These are phyloP conservation scores for Pungitius pungitius DNA, from an alignment of 2,113 vertebrate species.

Conservation along the genomic window DNA sequence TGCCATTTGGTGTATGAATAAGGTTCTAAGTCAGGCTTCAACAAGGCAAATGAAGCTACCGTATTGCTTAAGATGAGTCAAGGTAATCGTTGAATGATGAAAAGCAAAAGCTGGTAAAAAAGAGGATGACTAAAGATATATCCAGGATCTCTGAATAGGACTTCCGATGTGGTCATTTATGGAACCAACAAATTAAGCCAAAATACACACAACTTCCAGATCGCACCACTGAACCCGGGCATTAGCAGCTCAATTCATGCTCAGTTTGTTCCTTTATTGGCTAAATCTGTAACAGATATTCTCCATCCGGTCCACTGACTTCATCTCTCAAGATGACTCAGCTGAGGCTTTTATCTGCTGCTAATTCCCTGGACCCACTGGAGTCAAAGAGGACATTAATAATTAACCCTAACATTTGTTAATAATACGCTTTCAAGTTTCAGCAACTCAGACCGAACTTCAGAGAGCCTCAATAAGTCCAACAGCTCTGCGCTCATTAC, in stretches of 20 bases:
- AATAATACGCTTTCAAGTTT: constrained; percentile 39
- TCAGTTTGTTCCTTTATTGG: constrained; percentile 13
- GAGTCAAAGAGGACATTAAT: constrained; percentile 55
- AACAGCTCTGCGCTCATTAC: not conserved
- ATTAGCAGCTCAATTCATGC: constrained; percentile 10
- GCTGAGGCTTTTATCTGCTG: constrained; percentile 50
- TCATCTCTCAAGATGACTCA: constrained; percentile 44
- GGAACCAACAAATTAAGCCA: not conserved
- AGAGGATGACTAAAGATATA: constrained; percentile 36
- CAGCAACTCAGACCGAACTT: constrained; percentile 21
- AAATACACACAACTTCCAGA: not conserved
- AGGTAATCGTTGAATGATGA: constrained; percentile 19
- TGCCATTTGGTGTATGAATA: not conserved
- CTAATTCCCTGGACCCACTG: constrained; percentile 35
- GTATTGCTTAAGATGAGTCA: constrained; percentile 32
- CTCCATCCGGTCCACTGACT: not conserved
- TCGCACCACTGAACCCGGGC: not conserved
- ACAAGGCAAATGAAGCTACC: constrained; percentile 22
- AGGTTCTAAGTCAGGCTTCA: constrained; percentile 6
- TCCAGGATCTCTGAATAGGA: constrained; percentile 45
- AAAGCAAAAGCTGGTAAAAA: constrained; percentile 19
- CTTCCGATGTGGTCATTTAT: constrained; percentile 10
- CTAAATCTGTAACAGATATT: constrained; percentile 21
- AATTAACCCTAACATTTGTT: constrained; percentile 61
- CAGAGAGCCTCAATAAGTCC: constrained; percentile 13